Conservation (phyloP, 35 echinoderm and acorn worm species). For the Anneissia japonica region DNA sequence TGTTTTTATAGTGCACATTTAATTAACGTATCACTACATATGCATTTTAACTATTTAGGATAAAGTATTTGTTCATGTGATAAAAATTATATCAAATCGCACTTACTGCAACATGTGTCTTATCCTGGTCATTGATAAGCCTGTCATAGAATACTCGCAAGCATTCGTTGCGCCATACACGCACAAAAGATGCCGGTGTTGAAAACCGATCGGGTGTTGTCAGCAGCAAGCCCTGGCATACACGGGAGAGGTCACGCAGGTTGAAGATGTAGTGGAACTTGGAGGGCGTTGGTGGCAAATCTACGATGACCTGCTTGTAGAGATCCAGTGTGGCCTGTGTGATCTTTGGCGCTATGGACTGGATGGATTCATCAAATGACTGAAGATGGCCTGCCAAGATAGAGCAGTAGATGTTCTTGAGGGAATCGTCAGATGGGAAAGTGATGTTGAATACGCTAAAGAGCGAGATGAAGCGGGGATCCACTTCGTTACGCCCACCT, state of each 20-base stretch:
- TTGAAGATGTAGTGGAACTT: slow-evolving; percentile 99
- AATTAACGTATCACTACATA: too few relatives aligned
- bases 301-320: slow-evolving; percentile 30
- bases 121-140: slow-evolving; percentile 80
- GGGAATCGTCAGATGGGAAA: slow-evolving; percentile 88
- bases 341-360: slow-evolving; percentile 55
- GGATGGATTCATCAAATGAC: slow-evolving; percentile 79
- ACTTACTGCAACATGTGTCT: slow-evolving; percentile 62
- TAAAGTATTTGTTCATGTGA: too few relatives aligned
- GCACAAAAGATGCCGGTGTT: slow-evolving; percentile 34
- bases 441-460: slow-evolving; percentile 98
- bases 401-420: slow-evolving; percentile 96
- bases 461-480: slow-evolving; percentile 90
- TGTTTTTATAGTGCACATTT: too few relatives aligned
- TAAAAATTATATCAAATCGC: too few relatives aligned
- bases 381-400: slow-evolving; percentile 68
- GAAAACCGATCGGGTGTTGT: slow-evolving; percentile 90
- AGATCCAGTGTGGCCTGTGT: slow-evolving; percentile 39
- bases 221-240: slow-evolving; percentile 80
- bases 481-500: slow-evolving; percentile 97
- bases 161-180: slow-evolving; percentile 92
- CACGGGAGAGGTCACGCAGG: slow-evolving; percentile 74
- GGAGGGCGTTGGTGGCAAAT: slow-evolving; percentile 83
- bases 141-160: slow-evolving; percentile 87
- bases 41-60: too few relatives aligned